A percentile compares a stretch with the other conserved stretches of the same genome.
Evolutionary conservation across 2,888 invertebrate genomes (phyloP).

Genomic region (Suillia variegata): DNA sequence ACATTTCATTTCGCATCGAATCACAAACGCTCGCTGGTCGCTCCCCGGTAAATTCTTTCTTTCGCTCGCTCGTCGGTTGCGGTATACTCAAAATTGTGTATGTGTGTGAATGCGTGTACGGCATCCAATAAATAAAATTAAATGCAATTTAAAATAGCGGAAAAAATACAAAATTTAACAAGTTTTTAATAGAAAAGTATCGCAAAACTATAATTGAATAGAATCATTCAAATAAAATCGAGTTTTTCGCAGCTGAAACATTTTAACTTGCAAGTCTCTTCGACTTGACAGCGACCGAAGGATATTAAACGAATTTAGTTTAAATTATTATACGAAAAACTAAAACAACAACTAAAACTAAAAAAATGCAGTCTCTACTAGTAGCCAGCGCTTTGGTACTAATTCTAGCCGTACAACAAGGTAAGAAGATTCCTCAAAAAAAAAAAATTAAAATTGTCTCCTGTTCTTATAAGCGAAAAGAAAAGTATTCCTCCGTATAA

Average conservation of each 20-base stretch:
- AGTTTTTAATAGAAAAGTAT: too few species aligned
- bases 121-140: neutral
- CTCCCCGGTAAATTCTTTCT: neutral
- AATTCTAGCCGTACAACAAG: slow-evolving; percentile 61
- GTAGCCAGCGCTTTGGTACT: slow-evolving; percentile 57
- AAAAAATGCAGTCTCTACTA: slow-evolving; percentile 58
- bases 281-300: too few species aligned
- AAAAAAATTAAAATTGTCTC: slow-evolving; percentile 12
- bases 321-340: too few species aligned
- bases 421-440: slow-evolving; percentile 43
- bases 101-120: too few species aligned
- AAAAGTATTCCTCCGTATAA: too few species aligned
- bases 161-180: too few species aligned
- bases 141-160: neutral
- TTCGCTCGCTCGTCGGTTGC: neutral
- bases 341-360: slow-evolving; percentile 30
- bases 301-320: too few species aligned
- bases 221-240: neutral
- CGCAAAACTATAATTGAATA: too few species aligned
- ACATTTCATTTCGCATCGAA: neutral
- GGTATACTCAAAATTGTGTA: neutral
- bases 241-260: too few species aligned
- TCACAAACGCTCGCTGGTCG: too few species aligned
- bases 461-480: neutral
- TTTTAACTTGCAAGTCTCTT: too few species aligned